Evolutionary conservation across 2,113 vertebrate species (phyloP), one percentile per base, ranked within the genome.

Genomic region (Ornithorhynchus anatinus): DNA sequence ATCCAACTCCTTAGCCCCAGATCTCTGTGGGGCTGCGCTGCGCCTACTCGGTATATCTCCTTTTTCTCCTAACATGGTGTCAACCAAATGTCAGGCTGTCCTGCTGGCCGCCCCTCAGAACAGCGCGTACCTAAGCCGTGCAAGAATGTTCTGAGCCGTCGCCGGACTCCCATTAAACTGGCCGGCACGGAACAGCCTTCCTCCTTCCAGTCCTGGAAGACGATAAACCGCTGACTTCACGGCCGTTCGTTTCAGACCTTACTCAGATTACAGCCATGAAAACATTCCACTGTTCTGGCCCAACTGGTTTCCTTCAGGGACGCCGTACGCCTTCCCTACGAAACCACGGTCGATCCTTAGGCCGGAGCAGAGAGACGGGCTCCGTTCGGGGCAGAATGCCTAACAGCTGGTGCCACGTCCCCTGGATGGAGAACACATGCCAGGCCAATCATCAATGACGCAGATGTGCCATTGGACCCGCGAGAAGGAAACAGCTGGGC

Each of bases 191-290:
- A 70, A 70, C 2, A 65, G 60, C 37, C 48, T 31, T 72, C 43
- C 2, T 23, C 38, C 56, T 63, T 79, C 69, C 31, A 70, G 60
- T 57, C 43, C 60, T 39, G 57, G 67, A 69, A 73, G 72, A 54
- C 68, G 56, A 79, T 56, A 57, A 76, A 81, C 65, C 53, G 37
- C 50, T 59, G 59, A 63, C 38, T 69, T 60, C 70, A 45, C 22
- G 37, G 52, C 48, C 43, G 3, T 72, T 68, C 47, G 44, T 73
- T 67, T 81, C 73, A 59, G 53, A 75, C 69, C 60, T 64, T 67
- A 59, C 60, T 84, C 45, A 40, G 59, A 25, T 74, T 60, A 60
- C 50, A 83, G 35, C 45, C 60, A 63, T 56, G 54, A 52, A 79
- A 71, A 71, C 60, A 51, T 59, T 58, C 63, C 59, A 72, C 62